Evolutionary conservation across 2,113 vertebrate genomes (phyloP).

Genomic region (Gobiocypris rarus): DNA sequence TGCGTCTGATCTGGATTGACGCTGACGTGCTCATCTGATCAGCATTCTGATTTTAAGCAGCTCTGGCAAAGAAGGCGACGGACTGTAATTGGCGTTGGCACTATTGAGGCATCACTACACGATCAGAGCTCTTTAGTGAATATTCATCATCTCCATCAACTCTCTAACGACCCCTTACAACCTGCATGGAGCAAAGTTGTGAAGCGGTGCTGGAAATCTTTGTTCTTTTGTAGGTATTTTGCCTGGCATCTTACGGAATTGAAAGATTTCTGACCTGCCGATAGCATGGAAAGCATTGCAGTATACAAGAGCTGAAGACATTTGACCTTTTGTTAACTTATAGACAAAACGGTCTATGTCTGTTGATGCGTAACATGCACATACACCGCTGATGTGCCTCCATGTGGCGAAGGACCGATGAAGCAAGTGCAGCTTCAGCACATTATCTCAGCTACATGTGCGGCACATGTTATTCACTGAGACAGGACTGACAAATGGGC

Average conservation of each 20-base stretch:
- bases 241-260: background rate
- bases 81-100: slow-evolving; percentile 72
- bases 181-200: slow-evolving; percentile 11
- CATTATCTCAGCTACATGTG: slow-evolving; percentile 56
- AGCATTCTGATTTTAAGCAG: slow-evolving; percentile 68
- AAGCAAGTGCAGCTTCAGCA: background rate
- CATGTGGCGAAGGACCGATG: too few relatives aligned
- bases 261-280: background rate
- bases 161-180: slow-evolving; percentile 23
- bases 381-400: slow-evolving; percentile 7
- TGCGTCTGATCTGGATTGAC: slow-evolving; percentile 68
- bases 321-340: background rate
- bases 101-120: slow-evolving; percentile 62
- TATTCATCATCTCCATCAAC: slow-evolving; percentile 57
- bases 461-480: slow-evolving; percentile 49
- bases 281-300: background rate
- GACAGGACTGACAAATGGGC: too few relatives aligned
- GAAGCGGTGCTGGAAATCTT: background rate
- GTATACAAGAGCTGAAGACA: background rate
- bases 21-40: slow-evolving; percentile 69
- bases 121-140: slow-evolving; percentile 64
- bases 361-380: too few relatives aligned
- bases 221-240: slow-evolving; percentile 3
- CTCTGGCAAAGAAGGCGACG: slow-evolving; percentile 68
- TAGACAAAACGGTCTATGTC: background rate